A percentile compares a stretch with the other conserved stretches of the same genome.
Conservation (phyloP, 2,113 vertebrate genomes). For the Saccopteryx bilineata region DNA sequence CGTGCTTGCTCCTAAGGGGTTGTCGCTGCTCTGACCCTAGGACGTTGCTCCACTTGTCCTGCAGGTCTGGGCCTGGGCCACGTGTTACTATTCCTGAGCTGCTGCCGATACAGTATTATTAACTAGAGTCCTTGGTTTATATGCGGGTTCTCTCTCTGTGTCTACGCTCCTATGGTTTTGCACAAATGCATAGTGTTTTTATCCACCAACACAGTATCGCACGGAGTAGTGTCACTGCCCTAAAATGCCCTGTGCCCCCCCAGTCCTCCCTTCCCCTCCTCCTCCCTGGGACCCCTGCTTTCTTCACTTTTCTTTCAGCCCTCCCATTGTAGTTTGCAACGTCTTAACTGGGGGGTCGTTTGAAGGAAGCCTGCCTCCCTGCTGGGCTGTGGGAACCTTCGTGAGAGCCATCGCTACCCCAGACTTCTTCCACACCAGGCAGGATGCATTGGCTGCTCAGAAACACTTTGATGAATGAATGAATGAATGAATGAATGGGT, state of each 20-base stretch:
- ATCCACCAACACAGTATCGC: rapidly evolving
- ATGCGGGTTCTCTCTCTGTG: background rate
- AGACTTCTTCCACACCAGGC: rapidly evolving
- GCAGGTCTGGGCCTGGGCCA: rapidly evolving
- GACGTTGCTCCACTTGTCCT: rapidly evolving
- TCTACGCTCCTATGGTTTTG: background rate
- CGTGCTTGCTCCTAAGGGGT: rapidly evolving
- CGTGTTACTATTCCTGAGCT: background rate
- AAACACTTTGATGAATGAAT: background rate
- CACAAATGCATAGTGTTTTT: rapidly evolving
- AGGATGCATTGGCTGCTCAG: rapidly evolving
- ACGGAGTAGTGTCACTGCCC: rapidly evolving
- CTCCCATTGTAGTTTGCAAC: background rate
- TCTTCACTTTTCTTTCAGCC: background rate
- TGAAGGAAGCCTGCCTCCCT: too few relatives aligned
- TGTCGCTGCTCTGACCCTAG: background rate
- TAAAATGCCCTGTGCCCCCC: background rate
- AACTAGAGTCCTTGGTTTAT: background rate
- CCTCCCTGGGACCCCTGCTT: too few relatives aligned
- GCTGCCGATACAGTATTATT: too few relatives aligned
- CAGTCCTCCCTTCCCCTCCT: rapidly evolving
- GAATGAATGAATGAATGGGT: too few relatives aligned
- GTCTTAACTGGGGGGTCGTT: too few relatives aligned
- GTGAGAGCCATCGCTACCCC: rapidly evolving
- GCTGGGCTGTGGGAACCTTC: too few relatives aligned